A percentile compares a stretch with the other conserved stretches of the same genome.
These are phyloP conservation scores for Metopia argyrocephala DNA, from an alignment of 2,888 invertebrate genomes.

Conservation along the genomic window DNA sequence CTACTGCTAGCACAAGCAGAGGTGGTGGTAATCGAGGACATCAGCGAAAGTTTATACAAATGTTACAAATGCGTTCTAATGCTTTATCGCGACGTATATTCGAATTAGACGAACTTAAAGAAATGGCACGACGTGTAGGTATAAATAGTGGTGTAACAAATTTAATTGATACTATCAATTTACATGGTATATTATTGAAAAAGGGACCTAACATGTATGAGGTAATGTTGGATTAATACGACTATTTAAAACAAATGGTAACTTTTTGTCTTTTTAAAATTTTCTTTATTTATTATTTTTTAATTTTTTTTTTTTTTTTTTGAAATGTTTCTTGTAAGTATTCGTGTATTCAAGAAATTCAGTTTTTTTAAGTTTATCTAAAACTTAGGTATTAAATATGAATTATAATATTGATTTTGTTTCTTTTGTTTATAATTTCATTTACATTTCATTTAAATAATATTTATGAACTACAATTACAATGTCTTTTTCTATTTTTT, in stretches of 20 bases:
- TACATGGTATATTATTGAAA: conserved; percentile 90
- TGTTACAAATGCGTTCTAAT: conserved; percentile 84
- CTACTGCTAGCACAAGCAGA: conserved; percentile 83
- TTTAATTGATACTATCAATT: conserved; percentile 88
- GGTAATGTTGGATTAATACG: conserved; percentile 79
- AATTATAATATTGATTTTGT: conserved; percentile 49
- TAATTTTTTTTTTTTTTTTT: conserved; percentile 17
- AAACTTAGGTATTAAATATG: conserved; percentile 56
- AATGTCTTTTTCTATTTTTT: conserved; percentile 56
- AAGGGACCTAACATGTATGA: conserved; percentile 88
- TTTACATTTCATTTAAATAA: conserved; percentile 31
- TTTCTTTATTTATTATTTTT: conserved; percentile 23
- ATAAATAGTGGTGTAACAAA: conserved; percentile 81
- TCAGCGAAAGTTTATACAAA: conserved; percentile 85
- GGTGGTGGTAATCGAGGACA: conserved; percentile 79
- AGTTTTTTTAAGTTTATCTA: conserved; percentile 67
- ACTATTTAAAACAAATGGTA: conserved; percentile 38
- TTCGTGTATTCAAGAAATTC: conserved; percentile 62
- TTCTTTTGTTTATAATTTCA: conserved; percentile 22
- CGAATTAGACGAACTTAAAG: conserved; percentile 86
- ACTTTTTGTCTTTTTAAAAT: conserved; percentile 21
- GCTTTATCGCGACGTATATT: conserved; percentile 85
- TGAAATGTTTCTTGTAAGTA: conserved; percentile 55
- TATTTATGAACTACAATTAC: conserved; percentile 53
- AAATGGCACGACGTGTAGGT: conserved; percentile 84